Evolutionary conservation across 1,140 invertebrate species (phyloP), one percentile per base, ranked within the genome.

Genomic region (Leptinotarsa undecemlineata): DNA sequence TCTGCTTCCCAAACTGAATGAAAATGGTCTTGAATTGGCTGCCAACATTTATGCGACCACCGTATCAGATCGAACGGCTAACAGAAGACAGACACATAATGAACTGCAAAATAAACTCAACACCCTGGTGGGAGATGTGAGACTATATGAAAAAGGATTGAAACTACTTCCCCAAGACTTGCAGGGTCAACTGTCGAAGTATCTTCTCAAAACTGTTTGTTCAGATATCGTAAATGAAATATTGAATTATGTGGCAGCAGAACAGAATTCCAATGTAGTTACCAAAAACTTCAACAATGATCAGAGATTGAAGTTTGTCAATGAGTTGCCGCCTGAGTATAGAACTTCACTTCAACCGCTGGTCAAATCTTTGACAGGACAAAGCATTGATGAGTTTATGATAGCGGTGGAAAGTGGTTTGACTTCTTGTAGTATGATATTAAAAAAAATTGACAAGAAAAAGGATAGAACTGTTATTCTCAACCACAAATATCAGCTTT

Each of bases 401-500:
- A 87, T 88, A 75, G 86, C 88, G 11, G 85, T 93, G 68, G 95
- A 97, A 81, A 83, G 88, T 8, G 90, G 92, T 14, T 87, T 96
- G 76, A 86, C 89, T 47, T 87, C 88, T 76, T 93, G 94, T 82
- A 94, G 94, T 77, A 92, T 98, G 86, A 90, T 96, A 75, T 85
- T 96, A 57, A 95, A 93, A 79, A 98, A 97, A 86, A 89, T 91
- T 73, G 95, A 97, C 83, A 95, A 95, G 81, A 96, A 94, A 82
- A 94, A 94, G 82, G 95, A 96, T 86, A 91, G 90, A 75, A 86
- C 90, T 21, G 83, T 95, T 21, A 88, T 96, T 73, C 86, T 91
- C 64, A 91, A 90, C 73, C 94, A 96, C 78, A 91, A 93, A 76
- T 92, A 95, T 82, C 90, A 91, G 74, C 86, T 98, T n/a, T 84